A percentile compares a stretch with the other conserved stretches of the same genome.
These are phyloP conservation scores for Trialeurodes vaporariorum DNA, from an alignment of 1,140 invertebrate genomes.

Conservation along the genomic window DNA sequence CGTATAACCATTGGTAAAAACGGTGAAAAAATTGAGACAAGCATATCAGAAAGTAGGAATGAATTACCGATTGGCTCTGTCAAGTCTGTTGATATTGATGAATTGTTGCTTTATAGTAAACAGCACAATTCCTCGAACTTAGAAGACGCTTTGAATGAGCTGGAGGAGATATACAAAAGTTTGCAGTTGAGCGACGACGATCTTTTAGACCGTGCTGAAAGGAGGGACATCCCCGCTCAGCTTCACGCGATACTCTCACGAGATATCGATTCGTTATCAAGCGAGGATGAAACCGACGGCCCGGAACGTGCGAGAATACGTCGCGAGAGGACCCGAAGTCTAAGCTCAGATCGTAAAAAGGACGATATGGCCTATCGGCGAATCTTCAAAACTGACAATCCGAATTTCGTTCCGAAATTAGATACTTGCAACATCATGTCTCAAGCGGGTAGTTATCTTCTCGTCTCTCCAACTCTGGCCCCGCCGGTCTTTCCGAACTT, in stretches of 20 bases:
- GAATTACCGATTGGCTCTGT: conserved; percentile 9
- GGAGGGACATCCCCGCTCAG: conserved; percentile 49
- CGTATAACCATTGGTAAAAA: not conserved
- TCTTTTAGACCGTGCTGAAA: conserved; percentile 59
- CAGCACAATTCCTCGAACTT: conserved; percentile 52
- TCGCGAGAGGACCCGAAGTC: conserved; percentile 19
- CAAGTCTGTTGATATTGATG: not conserved
- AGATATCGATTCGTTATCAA: conserved; percentile 57
- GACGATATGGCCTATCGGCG: conserved; percentile 72
- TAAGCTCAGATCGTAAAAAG: conserved; percentile 29
- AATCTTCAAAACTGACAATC: conserved; percentile 38
- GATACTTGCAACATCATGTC: conserved; percentile 36
- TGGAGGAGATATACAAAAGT: conserved; percentile 81
- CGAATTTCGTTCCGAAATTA: conserved; percentile 34
- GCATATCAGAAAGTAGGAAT: not conserved
- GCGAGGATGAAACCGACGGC: conserved; percentile 48
- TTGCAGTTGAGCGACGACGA: conserved; percentile 69
- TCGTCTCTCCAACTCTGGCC: conserved; percentile 51
- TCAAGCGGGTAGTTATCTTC: conserved; percentile 56
- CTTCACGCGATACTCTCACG: conserved; percentile 24
- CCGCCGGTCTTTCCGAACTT: conserved; percentile 25
- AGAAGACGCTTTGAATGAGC: conserved; percentile 72
- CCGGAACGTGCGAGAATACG: conserved; percentile 36
- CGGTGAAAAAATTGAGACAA: not conserved
- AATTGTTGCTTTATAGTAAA: conserved; percentile 3